A percentile compares a stretch with the other conserved stretches of the same genome.
Evolutionary conservation across 2,797 vertebrate species (phyloP).

Genomic region (Anguilla obscura): DNA sequence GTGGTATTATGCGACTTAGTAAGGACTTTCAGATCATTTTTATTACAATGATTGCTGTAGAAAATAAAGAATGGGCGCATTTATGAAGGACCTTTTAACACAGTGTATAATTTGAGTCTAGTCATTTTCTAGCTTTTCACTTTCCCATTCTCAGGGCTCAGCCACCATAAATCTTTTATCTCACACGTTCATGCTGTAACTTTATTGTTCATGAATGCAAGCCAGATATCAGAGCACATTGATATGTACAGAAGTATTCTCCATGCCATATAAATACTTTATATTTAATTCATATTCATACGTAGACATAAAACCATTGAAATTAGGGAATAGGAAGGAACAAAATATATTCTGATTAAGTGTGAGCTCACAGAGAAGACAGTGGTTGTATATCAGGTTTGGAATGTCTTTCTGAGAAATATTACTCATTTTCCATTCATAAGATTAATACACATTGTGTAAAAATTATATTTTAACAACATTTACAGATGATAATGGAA

Average conservation of each 20-base stretch:
- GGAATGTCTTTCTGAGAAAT: not conserved
- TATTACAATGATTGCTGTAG: conserved; percentile 19
- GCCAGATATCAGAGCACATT: not conserved
- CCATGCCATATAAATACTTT: not conserved
- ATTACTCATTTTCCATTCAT: not conserved
- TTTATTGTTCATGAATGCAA: not conserved
- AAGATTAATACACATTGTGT: not conserved
- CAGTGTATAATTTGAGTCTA: not conserved
- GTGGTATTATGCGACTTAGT: conserved; percentile 15
- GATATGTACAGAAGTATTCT: not conserved
- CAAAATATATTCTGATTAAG: not conserved
- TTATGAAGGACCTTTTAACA: conserved; percentile 11
- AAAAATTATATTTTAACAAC: not conserved
- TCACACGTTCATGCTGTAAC: not conserved
- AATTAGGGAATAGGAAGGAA: not conserved
- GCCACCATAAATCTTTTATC: not conserved
- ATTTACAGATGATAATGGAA: not conserved
- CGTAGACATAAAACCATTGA: not conserved
- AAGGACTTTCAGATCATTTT: not conserved
- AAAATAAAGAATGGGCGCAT: conserved; percentile 9
- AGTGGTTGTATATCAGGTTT: not conserved
- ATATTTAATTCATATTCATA: not conserved
- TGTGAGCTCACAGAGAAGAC: not conserved
- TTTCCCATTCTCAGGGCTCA: conserved; percentile 3
- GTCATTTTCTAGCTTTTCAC: conserved; percentile 16